These are phyloP conservation scores for Silurus lanzhouensis DNA, from an alignment of 2,797 vertebrate species.

Conservation along the genomic window DNA sequence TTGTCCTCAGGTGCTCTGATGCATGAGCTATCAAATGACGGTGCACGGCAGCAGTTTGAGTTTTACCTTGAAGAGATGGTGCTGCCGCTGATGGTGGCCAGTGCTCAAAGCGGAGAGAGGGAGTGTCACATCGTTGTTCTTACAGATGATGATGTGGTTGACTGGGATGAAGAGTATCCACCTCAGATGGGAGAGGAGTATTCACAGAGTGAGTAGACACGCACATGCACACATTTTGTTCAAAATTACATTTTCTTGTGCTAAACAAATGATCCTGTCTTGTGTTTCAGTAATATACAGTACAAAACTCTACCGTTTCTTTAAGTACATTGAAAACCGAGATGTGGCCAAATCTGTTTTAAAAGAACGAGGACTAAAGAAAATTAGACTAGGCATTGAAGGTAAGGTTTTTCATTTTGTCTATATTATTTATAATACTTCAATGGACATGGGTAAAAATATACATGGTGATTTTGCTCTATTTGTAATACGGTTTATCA, in stretches of 20 bases:
- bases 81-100: conserved; percentile 94
- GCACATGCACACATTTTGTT: background rate
- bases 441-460: background rate
- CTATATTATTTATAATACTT: background rate
- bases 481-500: background rate
- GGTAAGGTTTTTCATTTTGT: conserved; percentile 72
- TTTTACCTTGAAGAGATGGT: conserved; percentile 99
- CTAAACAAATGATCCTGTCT: conserved; percentile 38
- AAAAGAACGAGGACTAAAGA: conserved; percentile 97
- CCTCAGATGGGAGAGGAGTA: conserved; percentile 99
- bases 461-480: background rate
- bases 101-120: conserved; percentile 93
- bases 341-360: conserved; percentile 98
- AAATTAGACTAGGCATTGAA: conserved; percentile 97
- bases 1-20: conserved; percentile 88
- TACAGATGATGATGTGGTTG: conserved; percentile 96
- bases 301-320: conserved; percentile 98
- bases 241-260: background rate
- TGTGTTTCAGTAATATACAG: conserved; percentile 93
- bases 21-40: conserved; percentile 98
- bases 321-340: conserved; percentile 98
- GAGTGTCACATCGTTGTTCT: conserved; percentile 98
- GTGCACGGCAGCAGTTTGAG: conserved; percentile 93
- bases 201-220: conserved; percentile 88
- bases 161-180: conserved; percentile 99